These are phyloP conservation scores for Ceyx margarethae DNA, from an alignment of 2,113 vertebrate species.

Conservation along the genomic window DNA sequence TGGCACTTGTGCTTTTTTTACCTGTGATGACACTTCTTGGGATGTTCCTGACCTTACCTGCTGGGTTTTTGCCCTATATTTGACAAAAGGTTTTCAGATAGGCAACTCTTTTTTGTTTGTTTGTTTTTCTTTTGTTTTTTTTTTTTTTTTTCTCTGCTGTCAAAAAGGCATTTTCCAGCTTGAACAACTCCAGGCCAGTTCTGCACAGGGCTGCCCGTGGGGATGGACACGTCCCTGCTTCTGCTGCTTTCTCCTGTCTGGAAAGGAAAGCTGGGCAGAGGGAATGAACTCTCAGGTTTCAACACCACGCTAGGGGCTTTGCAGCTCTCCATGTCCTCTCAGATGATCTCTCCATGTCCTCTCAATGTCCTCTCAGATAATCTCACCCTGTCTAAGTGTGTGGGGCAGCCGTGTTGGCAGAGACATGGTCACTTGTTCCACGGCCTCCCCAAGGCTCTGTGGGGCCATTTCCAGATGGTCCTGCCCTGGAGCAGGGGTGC, in stretches of 20 bases:
- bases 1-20: not conserved
- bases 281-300: not conserved
- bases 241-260: not conserved
- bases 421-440: rapidly evolving
- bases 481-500: not conserved
- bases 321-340: rapidly evolving
- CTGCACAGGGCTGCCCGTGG: rapidly evolving
- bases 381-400: rapidly evolving
- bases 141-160: not conserved
- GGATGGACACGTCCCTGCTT: rapidly evolving
- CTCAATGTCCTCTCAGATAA: rapidly evolving
- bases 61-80: not conserved
- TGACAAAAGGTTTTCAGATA: not conserved
- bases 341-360: not conserved
- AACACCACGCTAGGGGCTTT: rapidly evolving
- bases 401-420: not conserved
- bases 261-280: not conserved
- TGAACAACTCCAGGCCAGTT: not conserved
- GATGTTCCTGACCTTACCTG: not conserved
- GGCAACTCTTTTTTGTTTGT: not conserved
- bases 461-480: not conserved
- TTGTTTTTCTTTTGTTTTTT: no score
- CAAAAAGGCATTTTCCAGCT: not conserved
- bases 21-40: rapidly evolving
- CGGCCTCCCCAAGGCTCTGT: rapidly evolving